phyloP scores from a whole-genome alignment of 2,113 vertebrate species.

The Octodon degus region DNA sequence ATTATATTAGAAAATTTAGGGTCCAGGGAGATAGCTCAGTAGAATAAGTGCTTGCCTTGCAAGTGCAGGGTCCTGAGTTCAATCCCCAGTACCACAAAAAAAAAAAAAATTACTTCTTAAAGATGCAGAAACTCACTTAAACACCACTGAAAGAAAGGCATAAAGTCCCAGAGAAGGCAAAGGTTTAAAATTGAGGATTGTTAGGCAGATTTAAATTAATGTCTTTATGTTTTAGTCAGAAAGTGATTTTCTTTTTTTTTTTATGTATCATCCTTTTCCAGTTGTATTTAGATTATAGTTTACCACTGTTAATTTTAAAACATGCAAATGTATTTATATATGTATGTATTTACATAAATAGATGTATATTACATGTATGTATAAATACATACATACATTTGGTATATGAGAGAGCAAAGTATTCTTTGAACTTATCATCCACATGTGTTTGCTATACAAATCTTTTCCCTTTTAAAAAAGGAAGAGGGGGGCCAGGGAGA shows the following conservation, averaged over 20 bases:
- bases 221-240: not conserved
- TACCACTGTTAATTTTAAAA: slow-evolving; percentile 10
- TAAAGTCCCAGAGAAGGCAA: not conserved
- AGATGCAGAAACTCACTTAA: not conserved
- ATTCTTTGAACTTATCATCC: slow-evolving; percentile 18
- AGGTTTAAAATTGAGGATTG: not conserved
- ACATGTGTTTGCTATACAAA: not conserved
- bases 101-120: not conserved
- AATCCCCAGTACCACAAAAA: too few species aligned
- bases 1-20: not conserved
- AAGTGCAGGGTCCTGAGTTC: too few species aligned
- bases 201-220: not conserved
- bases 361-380: not conserved
- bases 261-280: not conserved
- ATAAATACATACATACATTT: not conserved
- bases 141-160: not conserved
- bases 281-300: slow-evolving; percentile 38
- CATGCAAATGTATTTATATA: not conserved
- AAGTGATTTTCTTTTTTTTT: not conserved
- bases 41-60: too few species aligned
- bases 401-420: not conserved
- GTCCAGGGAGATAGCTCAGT: too few species aligned
- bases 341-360: not conserved
- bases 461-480: slow-evolving; percentile 42
- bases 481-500: too few species aligned